Evolutionary conservation across 2,888 invertebrate genomes (phyloP), one percentile per base, ranked within the genome.

Genomic region (Tenthredo amoena): DNA sequence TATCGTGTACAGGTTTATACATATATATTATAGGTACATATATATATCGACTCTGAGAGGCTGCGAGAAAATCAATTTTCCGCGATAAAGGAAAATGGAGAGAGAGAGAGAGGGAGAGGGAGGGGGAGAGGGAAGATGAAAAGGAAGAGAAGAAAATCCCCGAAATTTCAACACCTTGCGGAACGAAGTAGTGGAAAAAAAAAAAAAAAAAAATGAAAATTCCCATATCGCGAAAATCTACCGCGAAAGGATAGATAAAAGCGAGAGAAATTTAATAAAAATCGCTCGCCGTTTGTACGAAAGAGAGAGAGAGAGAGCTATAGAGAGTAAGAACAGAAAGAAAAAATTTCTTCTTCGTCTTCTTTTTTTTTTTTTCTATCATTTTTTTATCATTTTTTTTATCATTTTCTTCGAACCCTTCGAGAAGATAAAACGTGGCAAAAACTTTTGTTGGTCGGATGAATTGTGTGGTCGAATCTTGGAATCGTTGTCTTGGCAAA

Each of bases 401-500:
- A 21, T 21, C 3, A 34, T 43, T 43, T 43, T 43, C 40, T 26
- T 26, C 26, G 26, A 43, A 34, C 58, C 26, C 12, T 12, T 37
- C 9, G 50, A n/a, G n/a, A 7, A 72, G 79, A 79, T 31, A 47
- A 55, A 55, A 79, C 58, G 7, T 58, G 37, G 55, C 34, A 31
- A 79, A 79, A 79, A 79, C 18, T 81, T 62, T 81, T 3, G 15
- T 81, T 3, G 15, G 4, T 50, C 34, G 34, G 34, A 55, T 77
- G 50, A 31, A 77, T 77, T 18, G 43, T 18, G 43, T 18, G 31
- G 55, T 50, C 55, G 15, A 50, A 12, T 12, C 10, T n/a, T 31
- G 34, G 37, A 50, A 55, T 26, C 43, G 34, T 50, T 62, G 81
- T 62, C 62, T 81, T 81, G 81, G 81, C 81, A 62, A 81, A 62